Evolutionary conservation across 2,888 invertebrate genomes (phyloP), one percentile per base, ranked within the genome.

Genomic region (Mythimna impura): DNA sequence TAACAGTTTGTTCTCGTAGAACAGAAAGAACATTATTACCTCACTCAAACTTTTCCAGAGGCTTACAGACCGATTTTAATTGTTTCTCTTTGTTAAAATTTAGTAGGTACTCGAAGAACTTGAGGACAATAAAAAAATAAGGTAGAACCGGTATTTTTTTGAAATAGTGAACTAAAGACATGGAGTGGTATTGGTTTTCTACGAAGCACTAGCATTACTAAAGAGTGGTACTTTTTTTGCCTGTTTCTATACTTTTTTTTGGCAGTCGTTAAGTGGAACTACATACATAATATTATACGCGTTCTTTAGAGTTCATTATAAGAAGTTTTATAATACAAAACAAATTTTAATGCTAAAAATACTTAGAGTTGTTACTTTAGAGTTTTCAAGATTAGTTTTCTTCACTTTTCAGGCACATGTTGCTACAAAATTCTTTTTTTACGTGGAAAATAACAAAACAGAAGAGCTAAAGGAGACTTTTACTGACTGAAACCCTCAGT

Each of bases 71-170:
- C 25, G 17, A 40, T 64, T 68, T 68, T 50, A 52, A 83, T 73
- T 73, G 54, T 71, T 66, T 58, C n/a, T 62, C n/a, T 72, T 85
- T 80, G 78, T 85, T 73, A 30, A 63, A 76, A 69, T 66, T 58
- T 55, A 66, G 40, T 77, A 58, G 50, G 36, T 30, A 57, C 66
- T 75, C 66, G 20, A 68, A 77, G 71, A 10, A 36, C 55, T 70
- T 61, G 47, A 62, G 25, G 58, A 78, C 62, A 66, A 69, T 71
- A 64, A 52, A 52, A 52, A 52, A 52, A 82, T 73, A 58, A 47
- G 47, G 47, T 4, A 50, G 36, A 20, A 61, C 69, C 73, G 75
- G 79, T 75, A 73, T 30, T 74, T 71, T 76, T 76, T 22, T 12
- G 73, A 78, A 73, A 14, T 65, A 62, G 62, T 40, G 63, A 70